phyloP scores from a whole-genome alignment of 2,797 vertebrate genomes.

The Gila robusta region DNA sequence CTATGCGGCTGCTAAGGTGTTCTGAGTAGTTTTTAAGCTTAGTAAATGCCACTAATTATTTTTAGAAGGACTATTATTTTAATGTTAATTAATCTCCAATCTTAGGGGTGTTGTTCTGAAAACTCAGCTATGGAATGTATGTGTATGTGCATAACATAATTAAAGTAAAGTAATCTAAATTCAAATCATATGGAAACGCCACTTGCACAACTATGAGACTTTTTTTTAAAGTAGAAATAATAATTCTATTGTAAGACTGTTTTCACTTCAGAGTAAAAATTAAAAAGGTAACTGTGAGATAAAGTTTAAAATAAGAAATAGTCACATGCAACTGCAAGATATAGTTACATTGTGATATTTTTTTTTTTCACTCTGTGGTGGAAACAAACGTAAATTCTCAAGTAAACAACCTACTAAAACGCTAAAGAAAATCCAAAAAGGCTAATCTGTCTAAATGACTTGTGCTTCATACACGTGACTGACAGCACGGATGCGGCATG shows the following conservation, averaged over 20 bases:
- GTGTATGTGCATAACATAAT: background rate
- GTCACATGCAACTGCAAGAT: background rate
- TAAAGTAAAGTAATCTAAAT: background rate
- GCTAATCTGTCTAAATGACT: background rate
- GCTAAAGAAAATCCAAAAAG: background rate
- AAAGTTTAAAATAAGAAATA: background rate
- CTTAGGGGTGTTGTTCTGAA: background rate
- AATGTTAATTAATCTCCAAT: background rate
- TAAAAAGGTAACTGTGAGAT: background rate
- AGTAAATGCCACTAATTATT: background rate
- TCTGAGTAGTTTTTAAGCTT: background rate
- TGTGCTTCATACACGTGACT: background rate
- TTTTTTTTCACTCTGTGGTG: background rate
- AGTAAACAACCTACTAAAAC: background rate
- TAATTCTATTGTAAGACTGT: background rate
- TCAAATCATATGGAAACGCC: background rate
- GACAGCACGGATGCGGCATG: slow-evolving; percentile 2
- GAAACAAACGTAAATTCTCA: background rate
- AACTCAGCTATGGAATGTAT: background rate
- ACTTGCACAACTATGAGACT: background rate
- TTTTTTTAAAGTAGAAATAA: background rate
- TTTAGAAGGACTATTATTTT: background rate
- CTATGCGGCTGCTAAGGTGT: background rate
- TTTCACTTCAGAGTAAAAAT: background rate
- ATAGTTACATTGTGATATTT: background rate